phyloP scores from a whole-genome alignment of 2,888 invertebrate species.

The Craniophora ligustri region DNA sequence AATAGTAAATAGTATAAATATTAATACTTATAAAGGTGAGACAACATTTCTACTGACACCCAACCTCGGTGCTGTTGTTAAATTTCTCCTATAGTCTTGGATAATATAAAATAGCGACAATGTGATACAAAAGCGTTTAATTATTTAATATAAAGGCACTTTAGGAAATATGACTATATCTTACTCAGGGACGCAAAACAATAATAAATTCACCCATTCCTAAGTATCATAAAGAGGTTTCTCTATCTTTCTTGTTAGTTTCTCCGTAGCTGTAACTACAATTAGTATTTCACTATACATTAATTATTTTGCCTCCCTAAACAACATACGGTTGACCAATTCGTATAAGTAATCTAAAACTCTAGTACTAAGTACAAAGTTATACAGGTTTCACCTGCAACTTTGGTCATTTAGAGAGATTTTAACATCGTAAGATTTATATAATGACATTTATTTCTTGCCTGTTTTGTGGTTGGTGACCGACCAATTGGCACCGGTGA shows the following conservation, averaged over 20 bases:
- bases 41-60: conserved; percentile 14
- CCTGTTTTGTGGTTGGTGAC: background rate
- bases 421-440: background rate
- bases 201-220: no score
- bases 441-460: no score
- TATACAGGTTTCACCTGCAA: conserved; percentile 37
- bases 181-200: background rate
- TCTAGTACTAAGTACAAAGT: conserved; percentile 24
- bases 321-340: no score
- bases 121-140: conserved; percentile 48
- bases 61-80: background rate
- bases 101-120: conserved; percentile 26
- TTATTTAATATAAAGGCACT: conserved; percentile 52
- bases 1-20: conserved; percentile 30
- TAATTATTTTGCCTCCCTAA: no score
- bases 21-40: conserved; percentile 30
- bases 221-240: no score
- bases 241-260: no score
- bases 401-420: background rate
- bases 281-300: no score
- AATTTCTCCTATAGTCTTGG: background rate
- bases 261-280: no score
- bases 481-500: background rate
- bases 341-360: no score
- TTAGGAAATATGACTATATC: conserved; percentile 17